phyloP scores from a whole-genome alignment of 1,140 invertebrate species.

The Neotoxoptera formosana region DNA sequence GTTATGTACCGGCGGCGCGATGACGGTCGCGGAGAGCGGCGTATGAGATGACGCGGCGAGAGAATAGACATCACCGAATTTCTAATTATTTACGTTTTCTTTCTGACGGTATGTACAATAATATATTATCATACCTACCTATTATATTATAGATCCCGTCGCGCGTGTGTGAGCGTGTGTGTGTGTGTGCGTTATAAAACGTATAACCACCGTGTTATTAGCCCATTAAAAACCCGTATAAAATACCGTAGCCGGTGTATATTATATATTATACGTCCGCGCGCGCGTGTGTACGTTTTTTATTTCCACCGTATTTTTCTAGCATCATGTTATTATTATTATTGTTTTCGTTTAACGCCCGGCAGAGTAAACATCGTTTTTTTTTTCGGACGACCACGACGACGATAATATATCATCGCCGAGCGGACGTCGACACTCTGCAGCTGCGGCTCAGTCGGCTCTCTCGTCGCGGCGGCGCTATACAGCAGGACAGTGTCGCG shows the following conservation, averaged over 20 bases:
- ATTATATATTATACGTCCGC: neutral
- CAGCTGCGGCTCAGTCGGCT: neutral
- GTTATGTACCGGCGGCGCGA: neutral
- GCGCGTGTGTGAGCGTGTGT: neutral
- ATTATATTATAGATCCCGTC: neutral
- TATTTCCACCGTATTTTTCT: neutral
- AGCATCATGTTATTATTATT: neutral
- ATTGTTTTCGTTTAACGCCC: constrained; percentile 1
- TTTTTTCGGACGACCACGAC: neutral
- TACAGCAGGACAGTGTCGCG: neutral
- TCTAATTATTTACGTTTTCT: neutral
- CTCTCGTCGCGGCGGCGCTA: neutral
- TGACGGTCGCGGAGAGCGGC: neutral
- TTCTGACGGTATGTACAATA: neutral
- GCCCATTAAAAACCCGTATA: constrained; percentile 47
- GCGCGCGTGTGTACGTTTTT: neutral
- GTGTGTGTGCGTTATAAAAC: neutral
- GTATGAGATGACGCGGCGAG: neutral
- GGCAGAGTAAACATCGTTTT: constrained; percentile 16
- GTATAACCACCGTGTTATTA: constrained; percentile 44
- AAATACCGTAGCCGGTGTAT: neutral
- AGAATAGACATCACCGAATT: neutral
- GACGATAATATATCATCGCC: neutral
- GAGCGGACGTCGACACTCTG: neutral
- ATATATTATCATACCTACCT: neutral